Evolutionary conservation across 2,797 vertebrate species (phyloP).

Genomic region (Tenualosa ilisha): DNA sequence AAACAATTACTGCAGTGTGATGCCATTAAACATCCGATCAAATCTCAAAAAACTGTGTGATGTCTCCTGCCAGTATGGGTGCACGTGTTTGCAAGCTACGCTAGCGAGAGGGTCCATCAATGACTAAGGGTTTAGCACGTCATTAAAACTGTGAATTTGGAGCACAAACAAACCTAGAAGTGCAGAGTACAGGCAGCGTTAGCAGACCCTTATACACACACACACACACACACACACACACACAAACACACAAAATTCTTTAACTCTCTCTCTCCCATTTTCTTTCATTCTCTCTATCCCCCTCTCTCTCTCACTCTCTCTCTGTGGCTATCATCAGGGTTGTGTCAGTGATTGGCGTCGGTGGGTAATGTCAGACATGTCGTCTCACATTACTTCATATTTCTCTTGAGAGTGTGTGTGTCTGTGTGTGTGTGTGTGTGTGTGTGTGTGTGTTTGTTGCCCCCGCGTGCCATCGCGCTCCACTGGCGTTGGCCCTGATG

Average conservation of each 20-base stretch:
- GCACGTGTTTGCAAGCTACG: neutral
- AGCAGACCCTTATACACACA: neutral
- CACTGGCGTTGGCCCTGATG: slow-evolving; percentile 80
- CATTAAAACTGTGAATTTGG: neutral
- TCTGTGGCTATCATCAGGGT: slow-evolving; percentile 13
- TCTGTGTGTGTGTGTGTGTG: slow-evolving; percentile 8
- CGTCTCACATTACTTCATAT: slow-evolving; percentile 79
- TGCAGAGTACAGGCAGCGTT: neutral
- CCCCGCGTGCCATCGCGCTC: slow-evolving; percentile 70
- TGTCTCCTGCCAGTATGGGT: neutral
- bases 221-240: neutral
- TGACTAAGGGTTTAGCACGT: neutral
- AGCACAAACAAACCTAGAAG: neutral
- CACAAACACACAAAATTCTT: no score
- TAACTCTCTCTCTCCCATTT: slow-evolving; percentile 39
- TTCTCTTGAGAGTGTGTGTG: slow-evolving; percentile 53
- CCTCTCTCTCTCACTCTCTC: slow-evolving; percentile 46
- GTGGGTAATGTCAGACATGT: slow-evolving; percentile 90
- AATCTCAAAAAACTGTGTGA: neutral
- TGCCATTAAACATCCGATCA: neutral
- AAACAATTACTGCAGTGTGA: no score
- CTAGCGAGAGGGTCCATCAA: neutral
- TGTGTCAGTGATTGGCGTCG: slow-evolving; percentile 61
- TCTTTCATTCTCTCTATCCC: slow-evolving; percentile 48
- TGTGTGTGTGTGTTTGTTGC: slow-evolving; percentile 30